phyloP scores from a whole-genome alignment of 2,797 vertebrate genomes.

The Paratrypauchen microcephalus region DNA sequence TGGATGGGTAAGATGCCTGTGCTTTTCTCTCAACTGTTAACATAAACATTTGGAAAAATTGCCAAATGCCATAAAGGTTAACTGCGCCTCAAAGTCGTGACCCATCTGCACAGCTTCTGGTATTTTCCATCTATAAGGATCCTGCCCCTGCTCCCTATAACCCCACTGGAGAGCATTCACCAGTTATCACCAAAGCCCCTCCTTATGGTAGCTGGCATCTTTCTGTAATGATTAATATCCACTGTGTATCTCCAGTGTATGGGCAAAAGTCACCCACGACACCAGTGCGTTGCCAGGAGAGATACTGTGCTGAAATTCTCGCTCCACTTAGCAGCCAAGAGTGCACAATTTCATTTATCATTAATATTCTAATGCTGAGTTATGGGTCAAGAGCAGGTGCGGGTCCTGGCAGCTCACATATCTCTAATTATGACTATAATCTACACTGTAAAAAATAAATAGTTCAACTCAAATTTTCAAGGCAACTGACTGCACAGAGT shows the following conservation, averaged over 20 bases:
- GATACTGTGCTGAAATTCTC: not conserved
- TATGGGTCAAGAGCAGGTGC: not conserved
- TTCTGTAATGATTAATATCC: slow-evolving; percentile 53
- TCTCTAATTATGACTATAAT: not conserved
- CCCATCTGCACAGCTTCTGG: slow-evolving; percentile 8
- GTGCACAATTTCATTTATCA: not conserved
- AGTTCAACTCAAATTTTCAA: too few relatives aligned
- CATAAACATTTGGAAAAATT: not conserved
- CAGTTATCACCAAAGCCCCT: slow-evolving; percentile 27
- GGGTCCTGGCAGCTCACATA: not conserved
- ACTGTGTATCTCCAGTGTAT: slow-evolving; percentile 15
- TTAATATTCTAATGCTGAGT: not conserved
- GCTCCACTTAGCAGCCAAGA: not conserved
- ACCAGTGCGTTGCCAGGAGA: slow-evolving; percentile 9
- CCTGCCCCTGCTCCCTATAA: slow-evolving; percentile 6
- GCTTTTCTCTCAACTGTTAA: too few relatives aligned
- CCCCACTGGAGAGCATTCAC: slow-evolving; percentile 14
- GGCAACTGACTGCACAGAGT: too few relatives aligned
- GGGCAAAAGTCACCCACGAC: slow-evolving; percentile 25
- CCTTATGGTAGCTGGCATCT: slow-evolving; percentile 42
- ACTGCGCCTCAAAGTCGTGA: slow-evolving; percentile 32
- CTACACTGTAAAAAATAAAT: too few relatives aligned
- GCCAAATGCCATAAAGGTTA: slow-evolving; percentile 33
- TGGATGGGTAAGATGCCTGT: too few relatives aligned
- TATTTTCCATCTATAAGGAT: slow-evolving; percentile 5